Evolutionary conservation across 2,888 invertebrate species (phyloP), one percentile per base, ranked within the genome.

Genomic region (Ochropleura plecta): DNA sequence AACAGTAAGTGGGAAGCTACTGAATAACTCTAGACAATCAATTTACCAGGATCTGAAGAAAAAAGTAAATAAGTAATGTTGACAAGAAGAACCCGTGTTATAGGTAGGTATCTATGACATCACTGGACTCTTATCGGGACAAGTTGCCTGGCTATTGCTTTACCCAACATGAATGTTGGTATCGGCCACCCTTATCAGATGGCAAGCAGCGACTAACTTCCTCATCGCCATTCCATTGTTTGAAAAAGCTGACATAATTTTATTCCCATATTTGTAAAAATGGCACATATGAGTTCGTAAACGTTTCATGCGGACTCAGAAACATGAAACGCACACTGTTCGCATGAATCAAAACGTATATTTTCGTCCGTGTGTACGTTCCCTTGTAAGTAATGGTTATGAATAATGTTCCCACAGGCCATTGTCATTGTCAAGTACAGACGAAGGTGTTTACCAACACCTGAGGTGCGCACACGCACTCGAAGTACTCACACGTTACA

Each of bases 361-460:
- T 49, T 55, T 18, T 60, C 14, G 48, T 44, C 30, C 3, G 9
- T 42, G 63, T 64, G 57, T 42, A 44, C n/a, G 48, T 49, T 16
- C 18, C 18, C 49, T 46, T n/a, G 53, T 48, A 30, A 12, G 48
- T 44, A 12, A 20, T 30, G 8, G 8, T 59, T 16, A 57, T 30
- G 30, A 57, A 46, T 40, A 14, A 48, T 59, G 65, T 82, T 60
- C 68, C 20, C 71, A 63, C 63, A 59, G 53, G 53, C 51, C 74
- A 69, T 46, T 79, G 73, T 79, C 79, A 74, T 30, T 79, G 84
- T 69, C 71, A 66, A 44, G 66, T n/a, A 59, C 59, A 5, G 16
- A 4, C 62, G 53, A 51, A 10, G 48, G 44, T 64, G 83, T 71
- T 79, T 71, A 79, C 55, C 67, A 63, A 82, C 69, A 72, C 53